phyloP scores from a whole-genome alignment of 1,140 invertebrate species.

The Microplitis demolitor region DNA sequence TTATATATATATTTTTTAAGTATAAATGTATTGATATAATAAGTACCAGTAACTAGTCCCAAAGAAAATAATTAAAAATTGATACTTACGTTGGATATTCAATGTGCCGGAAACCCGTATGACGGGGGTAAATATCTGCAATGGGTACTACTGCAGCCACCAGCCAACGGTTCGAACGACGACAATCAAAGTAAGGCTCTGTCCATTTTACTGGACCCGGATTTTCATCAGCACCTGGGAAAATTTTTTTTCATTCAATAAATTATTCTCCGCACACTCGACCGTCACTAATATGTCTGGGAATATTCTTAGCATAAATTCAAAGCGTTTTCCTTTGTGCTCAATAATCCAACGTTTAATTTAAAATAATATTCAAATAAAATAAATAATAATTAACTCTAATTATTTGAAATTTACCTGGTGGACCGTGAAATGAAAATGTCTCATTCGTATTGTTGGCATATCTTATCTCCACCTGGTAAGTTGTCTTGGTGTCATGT shows the following conservation, averaged over 20 bases:
- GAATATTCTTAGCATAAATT: background rate
- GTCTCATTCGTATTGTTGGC: slow-evolving; percentile 96
- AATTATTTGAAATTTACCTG: slow-evolving; percentile 57
- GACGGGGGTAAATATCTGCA: slow-evolving; percentile 93
- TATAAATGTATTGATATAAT: too few relatives aligned
- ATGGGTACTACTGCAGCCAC: slow-evolving; percentile 92
- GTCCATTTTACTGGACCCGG: slow-evolving; percentile 93
- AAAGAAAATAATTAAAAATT: slow-evolving; percentile 34
- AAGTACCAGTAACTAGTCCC: slow-evolving; percentile 5
- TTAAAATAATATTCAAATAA: too few relatives aligned
- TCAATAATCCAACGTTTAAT: too few relatives aligned
- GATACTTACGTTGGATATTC: slow-evolving; percentile 88
- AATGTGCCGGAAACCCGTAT: slow-evolving; percentile 92
- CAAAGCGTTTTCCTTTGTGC: background rate
- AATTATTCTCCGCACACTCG: slow-evolving; percentile 3
- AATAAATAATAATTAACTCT: too few relatives aligned
- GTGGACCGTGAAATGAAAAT: slow-evolving; percentile 92
- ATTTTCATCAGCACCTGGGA: slow-evolving; percentile 77
- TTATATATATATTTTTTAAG: background rate
- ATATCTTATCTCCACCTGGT: slow-evolving; percentile 89
- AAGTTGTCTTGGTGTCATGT: slow-evolving; percentile 93
- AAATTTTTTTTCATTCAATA: slow-evolving; percentile 22
- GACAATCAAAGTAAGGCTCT: slow-evolving; percentile 95
- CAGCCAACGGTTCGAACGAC: slow-evolving; percentile 93
- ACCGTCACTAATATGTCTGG: too few relatives aligned